Base-by-base conservation (phyloP, 92 coral and sea anemone genomes). In the Virgularia gustaviana region DNA sequence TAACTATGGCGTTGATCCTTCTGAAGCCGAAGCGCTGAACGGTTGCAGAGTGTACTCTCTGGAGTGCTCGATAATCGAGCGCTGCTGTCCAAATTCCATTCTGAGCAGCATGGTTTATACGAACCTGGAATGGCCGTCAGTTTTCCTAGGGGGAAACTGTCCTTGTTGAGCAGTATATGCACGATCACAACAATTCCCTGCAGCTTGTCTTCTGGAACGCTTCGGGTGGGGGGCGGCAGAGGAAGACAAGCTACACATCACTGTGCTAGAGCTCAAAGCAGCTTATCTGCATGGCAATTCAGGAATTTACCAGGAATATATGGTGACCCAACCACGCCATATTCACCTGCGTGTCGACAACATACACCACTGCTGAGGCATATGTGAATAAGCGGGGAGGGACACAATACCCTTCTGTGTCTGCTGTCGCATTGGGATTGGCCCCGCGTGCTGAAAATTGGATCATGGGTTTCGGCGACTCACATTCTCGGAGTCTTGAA, bases 401-500 rank as follows among this genome's bases (percentile, higher is more conserved):
- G 77, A 65, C 57, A 3, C 57, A 20, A 11, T 65, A 55, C 57
- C 72, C 72, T 0, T 30, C 56, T 24, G 27, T 81, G 31, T 63
- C 81, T 30, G 35, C 43, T 7, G 36, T 71, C 34, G 84, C 86
- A 12, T 51, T 28, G 36, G 81, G 74, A 18, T 24, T 81, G 86
- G 86, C 12, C 62, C 2, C 58, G 67, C 71, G 66, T 79, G 18
- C 78, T 78, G 28, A 27, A 82, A 36, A 22, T 20, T 15, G 38
- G 79, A 27, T 35, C 76, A 2, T 86, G 90, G 83, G 42, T 81
- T 36, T 52, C 86, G 31, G 90, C 86, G 27, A 71, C 57, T 22
- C 86, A 85, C 67, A 81, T 85, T 11, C 78, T 81, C 0, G 86
- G 90, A n/a, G 52, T 53, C 36, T 76, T 85, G 25, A 88, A 89